phyloP scores from a whole-genome alignment of 2,113 vertebrate species.

The Conger conger region DNA sequence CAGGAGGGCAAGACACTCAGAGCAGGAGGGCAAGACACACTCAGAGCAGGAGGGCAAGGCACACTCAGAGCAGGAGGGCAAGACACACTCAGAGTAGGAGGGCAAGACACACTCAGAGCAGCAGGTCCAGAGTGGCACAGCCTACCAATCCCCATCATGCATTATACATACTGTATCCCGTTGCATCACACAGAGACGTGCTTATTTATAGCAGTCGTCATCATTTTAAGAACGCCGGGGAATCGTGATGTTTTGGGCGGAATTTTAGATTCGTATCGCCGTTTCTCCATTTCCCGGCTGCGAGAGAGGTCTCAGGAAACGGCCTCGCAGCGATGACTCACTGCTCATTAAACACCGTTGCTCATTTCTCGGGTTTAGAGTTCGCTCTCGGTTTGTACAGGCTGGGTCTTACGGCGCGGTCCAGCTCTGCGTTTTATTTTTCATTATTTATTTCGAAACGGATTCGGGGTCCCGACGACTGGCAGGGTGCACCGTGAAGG shows the following conservation, averaged over 20 bases:
- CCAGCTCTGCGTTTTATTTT: too few relatives aligned
- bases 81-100: not conserved
- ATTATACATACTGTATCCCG: not conserved
- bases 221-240: not conserved
- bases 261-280: not conserved
- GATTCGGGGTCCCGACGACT: not conserved
- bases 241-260: not conserved
- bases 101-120: not conserved
- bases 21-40: not conserved
- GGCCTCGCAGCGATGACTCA: not conserved
- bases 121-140: not conserved
- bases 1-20: not conserved
- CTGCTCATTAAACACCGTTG: not conserved
- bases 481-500: too few relatives aligned
- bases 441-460: not conserved
- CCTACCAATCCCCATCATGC: not conserved
- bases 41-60: not conserved
- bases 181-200: not conserved
- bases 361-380: not conserved
- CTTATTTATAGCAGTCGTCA: not conserved
- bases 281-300: not conserved
- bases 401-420: too few relatives aligned
- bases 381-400: not conserved
- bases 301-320: not conserved
- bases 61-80: not conserved